Evolutionary conservation across 1,140 invertebrate genomes (phyloP), one percentile per base, ranked within the genome.

Genomic region (Phortica variegata): DNA sequence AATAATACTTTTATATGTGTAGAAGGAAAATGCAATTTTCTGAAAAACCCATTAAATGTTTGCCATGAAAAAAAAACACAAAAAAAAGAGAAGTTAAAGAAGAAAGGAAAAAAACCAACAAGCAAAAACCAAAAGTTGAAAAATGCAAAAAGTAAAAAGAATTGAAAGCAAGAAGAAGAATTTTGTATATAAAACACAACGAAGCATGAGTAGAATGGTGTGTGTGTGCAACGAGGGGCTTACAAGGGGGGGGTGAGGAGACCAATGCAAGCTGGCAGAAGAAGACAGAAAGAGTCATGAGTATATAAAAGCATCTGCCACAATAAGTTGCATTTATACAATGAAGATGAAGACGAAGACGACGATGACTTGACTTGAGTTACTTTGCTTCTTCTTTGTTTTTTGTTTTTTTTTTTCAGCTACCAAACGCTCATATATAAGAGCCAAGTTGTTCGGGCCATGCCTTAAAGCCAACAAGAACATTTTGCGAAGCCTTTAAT

Each of bases 11-110:
- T 26, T 5, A n/a, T n/a, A n/a, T n/a, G 63, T 68, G 56, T 61
- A 69, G 58, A 63, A 72, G 63, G 68, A 72, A 72, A 72, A 72
- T 72, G 68, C 68, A 72, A 72, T 72, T 72, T 72, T 72, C 68
- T 72, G 65, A 71, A 71, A 71, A 71, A 71, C 62, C 68, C 68
- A 71, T 71, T 71, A 71, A 72, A 72, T 68, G 65, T 59, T 71
- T 58, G 61, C 60, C 58, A 60, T 59, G 44, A 52, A 60, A 56
- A 59, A 65, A 49, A 21, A 41, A 42, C 39, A 46, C 43, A 43
- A 52, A 44, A 12, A 20, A 20, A 15, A 23, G n/a, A 5, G 10
- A 26, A 6, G 23, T 26, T 26, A 26, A 26, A 26, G 10, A 26
- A 26, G 5, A 39, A 39, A 34, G 54, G 45, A 17, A 57, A 52